A percentile compares a stretch with the other conserved stretches of the same genome.
Conservation (phyloP, 2,888 invertebrate genomes). For the Pinctada fucata region DNA sequence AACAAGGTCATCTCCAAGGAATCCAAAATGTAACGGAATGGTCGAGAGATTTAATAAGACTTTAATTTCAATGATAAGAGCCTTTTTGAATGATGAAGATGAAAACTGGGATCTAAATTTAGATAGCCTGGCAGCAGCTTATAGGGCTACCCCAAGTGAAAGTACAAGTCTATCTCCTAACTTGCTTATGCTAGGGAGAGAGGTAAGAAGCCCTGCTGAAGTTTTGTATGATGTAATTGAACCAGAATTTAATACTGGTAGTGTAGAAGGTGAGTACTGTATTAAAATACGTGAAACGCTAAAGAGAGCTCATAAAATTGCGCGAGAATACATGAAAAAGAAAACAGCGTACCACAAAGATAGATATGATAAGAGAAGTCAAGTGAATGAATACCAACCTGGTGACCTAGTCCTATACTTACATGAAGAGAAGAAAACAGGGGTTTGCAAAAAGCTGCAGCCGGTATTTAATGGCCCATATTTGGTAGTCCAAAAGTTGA, state of each 20-base stretch:
- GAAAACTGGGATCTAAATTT: conserved; percentile 40
- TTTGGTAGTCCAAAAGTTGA: conserved; percentile 15
- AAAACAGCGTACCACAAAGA: conserved; percentile 33
- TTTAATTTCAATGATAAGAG: conserved; percentile 23
- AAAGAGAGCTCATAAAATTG: not conserved
- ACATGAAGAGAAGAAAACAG: conserved; percentile 22
- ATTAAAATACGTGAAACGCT: conserved; percentile 2
- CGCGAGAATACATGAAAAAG: conserved; percentile 19
- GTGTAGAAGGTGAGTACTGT: conserved; percentile 20
- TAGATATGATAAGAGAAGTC: conserved; percentile 24
- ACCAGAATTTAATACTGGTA: not conserved
- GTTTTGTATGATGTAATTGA: conserved; percentile 7
- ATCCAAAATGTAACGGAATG: conserved; percentile 36
- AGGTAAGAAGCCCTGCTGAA: conserved; percentile 28
- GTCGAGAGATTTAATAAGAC: conserved; percentile 36
- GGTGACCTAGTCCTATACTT: conserved; percentile 37
- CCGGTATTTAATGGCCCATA: conserved; percentile 34
- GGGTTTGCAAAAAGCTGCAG: conserved; percentile 34
- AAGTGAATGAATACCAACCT: conserved; percentile 20
- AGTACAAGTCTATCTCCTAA: conserved; percentile 36
- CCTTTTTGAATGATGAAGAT: conserved; percentile 26
- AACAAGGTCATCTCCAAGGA: conserved; percentile 26
- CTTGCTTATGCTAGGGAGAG: conserved; percentile 30
- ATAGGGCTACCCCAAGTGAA: conserved; percentile 26
- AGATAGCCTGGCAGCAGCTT: conserved; percentile 20